A percentile compares a stretch with the other conserved stretches of the same genome.
phyloP scores from a whole-genome alignment of 2,113 vertebrate species.

The Calidris pygmaea region DNA sequence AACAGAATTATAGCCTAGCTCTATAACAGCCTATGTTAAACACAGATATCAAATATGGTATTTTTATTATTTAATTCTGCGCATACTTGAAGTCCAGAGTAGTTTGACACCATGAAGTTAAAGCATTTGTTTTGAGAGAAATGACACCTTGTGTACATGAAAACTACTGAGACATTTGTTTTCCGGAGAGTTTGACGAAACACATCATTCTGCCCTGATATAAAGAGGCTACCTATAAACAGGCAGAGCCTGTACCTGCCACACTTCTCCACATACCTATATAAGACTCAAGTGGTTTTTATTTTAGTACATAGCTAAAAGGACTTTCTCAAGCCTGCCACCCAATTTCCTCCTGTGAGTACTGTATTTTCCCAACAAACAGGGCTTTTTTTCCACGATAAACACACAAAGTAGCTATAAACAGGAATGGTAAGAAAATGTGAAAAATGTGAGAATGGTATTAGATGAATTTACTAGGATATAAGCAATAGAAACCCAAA shows the following conservation, averaged over 20 bases:
- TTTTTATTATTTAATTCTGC: not conserved
- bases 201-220: not conserved
- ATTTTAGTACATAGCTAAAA: not conserved
- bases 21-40: not conserved
- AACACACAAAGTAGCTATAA: not conserved
- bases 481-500: not conserved
- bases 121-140: not conserved
- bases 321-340: not conserved
- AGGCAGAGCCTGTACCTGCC: not conserved
- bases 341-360: not conserved
- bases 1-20: not conserved
- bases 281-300: not conserved
- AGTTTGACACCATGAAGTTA: not conserved
- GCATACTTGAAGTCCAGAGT: not conserved
- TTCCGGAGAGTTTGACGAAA: not conserved
- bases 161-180: not conserved
- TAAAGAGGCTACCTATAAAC: not conserved
- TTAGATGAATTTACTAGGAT: not conserved
- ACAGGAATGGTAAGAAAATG: not conserved
- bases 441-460: not conserved
- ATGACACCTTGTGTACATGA: not conserved
- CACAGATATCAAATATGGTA: not conserved
- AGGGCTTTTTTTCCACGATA: not conserved
- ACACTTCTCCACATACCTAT: not conserved
- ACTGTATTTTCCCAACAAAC: not conserved